Conservation (phyloP, 2,113 vertebrate genomes). For the Cepphus grylle region DNA sequence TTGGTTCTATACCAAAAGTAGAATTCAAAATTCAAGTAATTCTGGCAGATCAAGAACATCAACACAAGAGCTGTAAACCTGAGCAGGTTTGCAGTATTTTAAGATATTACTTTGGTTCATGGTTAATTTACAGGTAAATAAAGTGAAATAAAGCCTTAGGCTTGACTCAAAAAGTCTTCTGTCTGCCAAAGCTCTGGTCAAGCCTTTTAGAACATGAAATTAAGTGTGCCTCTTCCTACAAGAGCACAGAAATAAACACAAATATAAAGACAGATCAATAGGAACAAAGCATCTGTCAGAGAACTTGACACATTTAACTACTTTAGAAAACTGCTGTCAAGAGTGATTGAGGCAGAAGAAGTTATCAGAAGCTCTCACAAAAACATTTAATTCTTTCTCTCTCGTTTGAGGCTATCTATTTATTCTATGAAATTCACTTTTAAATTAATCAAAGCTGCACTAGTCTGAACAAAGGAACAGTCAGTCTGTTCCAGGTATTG, state of each 20-base stretch:
- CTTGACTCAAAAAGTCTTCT: neutral
- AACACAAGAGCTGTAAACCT: neutral
- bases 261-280: slow-evolving; percentile 15
- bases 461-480: neutral
- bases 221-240: neutral
- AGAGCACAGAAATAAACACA: slow-evolving; percentile 19
- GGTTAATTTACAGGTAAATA: slow-evolving; percentile 28
- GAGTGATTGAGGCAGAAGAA: neutral
- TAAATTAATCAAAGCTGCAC: neutral
- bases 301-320: neutral
- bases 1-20: neutral
- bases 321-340: neutral
- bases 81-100: neutral
- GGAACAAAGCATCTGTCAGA: slow-evolving; percentile 15
- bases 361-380: neutral
- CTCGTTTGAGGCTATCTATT: neutral
- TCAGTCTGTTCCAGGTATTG: neutral
- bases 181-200: neutral
- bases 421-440: neutral
- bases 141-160: slow-evolving; percentile 20
- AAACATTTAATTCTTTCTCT: neutral
- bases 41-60: neutral
- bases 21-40: slow-evolving; percentile 1
- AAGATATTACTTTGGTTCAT: neutral
- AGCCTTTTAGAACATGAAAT: neutral